Conservation (phyloP, 2,888 invertebrate genomes). For the Drosophila hawaiiensis region DNA sequence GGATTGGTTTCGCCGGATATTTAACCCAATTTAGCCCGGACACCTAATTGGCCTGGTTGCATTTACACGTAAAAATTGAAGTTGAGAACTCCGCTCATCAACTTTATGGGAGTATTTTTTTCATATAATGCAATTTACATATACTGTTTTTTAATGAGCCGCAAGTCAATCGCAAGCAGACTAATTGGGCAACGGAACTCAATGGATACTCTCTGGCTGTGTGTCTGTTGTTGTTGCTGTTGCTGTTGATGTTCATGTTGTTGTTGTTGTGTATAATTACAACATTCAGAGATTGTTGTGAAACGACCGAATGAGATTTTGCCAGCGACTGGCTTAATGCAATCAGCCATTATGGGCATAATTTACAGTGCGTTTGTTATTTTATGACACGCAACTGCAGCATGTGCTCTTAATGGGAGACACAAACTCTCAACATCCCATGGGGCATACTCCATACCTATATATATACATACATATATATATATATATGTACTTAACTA, state of each 20-base stretch:
- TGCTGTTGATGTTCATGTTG: slow-evolving; percentile 21
- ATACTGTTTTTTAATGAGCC: slow-evolving; percentile 81
- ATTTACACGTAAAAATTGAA: slow-evolving; percentile 69
- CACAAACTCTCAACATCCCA: slow-evolving; percentile 8
- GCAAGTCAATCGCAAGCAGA: slow-evolving; percentile 76
- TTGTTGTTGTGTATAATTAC: slow-evolving; percentile 63
- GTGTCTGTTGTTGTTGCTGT: neutral
- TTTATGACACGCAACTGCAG: slow-evolving; percentile 73
- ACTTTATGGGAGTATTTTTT: slow-evolving; percentile 34
- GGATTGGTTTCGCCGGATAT: slow-evolving; percentile 24
- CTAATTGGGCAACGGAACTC: slow-evolving; percentile 69
- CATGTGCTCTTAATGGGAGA: slow-evolving; percentile 70
- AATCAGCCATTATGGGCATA: slow-evolving; percentile 78
- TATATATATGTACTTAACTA: slow-evolving; percentile 1
- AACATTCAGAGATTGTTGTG: slow-evolving; percentile 54
- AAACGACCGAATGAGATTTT: slow-evolving; percentile 38
- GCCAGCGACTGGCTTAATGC: slow-evolving; percentile 61
- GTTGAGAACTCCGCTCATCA: slow-evolving; percentile 45
- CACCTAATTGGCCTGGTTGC: slow-evolving; percentile 67
- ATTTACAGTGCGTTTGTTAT: slow-evolving; percentile 75
- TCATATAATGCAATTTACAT: slow-evolving; percentile 67
- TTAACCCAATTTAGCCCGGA: slow-evolving; percentile 57
- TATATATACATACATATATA: neutral
- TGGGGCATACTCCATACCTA: neutral
- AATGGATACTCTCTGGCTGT: slow-evolving; percentile 17